A percentile compares a stretch with the other conserved stretches of the same genome.
These are phyloP conservation scores for Sepioteuthis lessoniana DNA, from an alignment of 2,888 invertebrate species.

Conservation along the genomic window DNA sequence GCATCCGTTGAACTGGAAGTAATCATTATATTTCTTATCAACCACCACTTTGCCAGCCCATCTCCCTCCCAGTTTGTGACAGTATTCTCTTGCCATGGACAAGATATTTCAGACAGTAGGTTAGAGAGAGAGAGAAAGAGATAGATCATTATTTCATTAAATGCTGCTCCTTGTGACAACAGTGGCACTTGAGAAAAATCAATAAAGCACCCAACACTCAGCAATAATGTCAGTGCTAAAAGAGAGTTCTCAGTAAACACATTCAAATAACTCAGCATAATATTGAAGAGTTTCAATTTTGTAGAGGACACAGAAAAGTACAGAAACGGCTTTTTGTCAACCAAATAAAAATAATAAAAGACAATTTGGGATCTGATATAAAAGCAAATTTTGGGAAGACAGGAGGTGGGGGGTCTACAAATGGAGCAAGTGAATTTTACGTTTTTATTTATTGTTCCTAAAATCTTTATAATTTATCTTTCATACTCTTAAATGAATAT, in stretches of 20 bases:
- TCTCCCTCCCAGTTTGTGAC: neutral
- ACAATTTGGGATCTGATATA: too few relatives aligned
- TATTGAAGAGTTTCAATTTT: neutral
- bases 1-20: neutral
- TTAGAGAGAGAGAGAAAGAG: neutral
- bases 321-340: too few relatives aligned
- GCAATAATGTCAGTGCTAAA: neutral
- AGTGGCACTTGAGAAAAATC: slow-evolving; percentile 10
- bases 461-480: too few relatives aligned
- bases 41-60: neutral
- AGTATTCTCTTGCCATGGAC: neutral
- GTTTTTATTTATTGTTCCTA: too few relatives aligned
- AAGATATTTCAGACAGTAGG: neutral
- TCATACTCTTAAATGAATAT: too few relatives aligned
- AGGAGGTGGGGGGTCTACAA: too few relatives aligned
- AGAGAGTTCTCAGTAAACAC: neutral
- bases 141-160: neutral
- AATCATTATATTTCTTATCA: neutral
- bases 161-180: neutral
- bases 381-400: too few relatives aligned
- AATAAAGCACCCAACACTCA: neutral
- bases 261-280: slow-evolving; percentile 10
- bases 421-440: too few relatives aligned
- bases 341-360: too few relatives aligned
- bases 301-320: neutral